Base-by-base conservation (phyloP, 2,113 vertebrate species). In the Channa argus region DNA sequence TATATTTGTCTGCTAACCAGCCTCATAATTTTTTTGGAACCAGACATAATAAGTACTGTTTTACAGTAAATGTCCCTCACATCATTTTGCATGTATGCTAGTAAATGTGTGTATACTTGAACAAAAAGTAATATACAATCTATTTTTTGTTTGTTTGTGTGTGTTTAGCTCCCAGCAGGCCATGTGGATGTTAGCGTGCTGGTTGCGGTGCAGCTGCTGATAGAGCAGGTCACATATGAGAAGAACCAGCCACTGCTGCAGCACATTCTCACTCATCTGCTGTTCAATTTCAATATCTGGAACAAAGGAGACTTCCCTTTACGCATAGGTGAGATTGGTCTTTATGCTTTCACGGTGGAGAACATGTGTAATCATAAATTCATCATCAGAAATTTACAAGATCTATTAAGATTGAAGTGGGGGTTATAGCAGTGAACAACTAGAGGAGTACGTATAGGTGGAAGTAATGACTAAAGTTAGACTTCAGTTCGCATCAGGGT, bases 221-320 rank as follows among this genome's bases (percentile, higher is more conserved):
- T 97, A 50, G 98, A 99, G 79, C 97, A 99, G 89, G 95, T 96
- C 77, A 96, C 95, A 5, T 85, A 92, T 34, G 98, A 98, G 90
- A 99, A 97, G 93, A 98, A 98, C 86, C 64, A 88, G 9, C 94
- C 92, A 6, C 94, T 99, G 44, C 91, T 99, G 68, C 97, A 96
- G 66, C 97, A 98, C 88, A 96, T 99, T 83, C 96, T 98, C 91
- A 94, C 96, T 8, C 93, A 97, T 88, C 91, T 99, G 54, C 96
- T 99, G 36, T 98, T 99, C 93, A 98, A 96, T 89, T 99, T 98
- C 84, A 95, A 92, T 88, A 96, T 98, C 94, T 99, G 98, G 98
- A 98, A 96, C 92, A 97, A 94, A 77, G 98, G 97, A 64, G 98
- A 99, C 89, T 99, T 99, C 74, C 96, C 98, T 0, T 93, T 98